Evolutionary conservation across 2,113 vertebrate genomes (phyloP).

Genomic region (Amazona guildingii): DNA sequence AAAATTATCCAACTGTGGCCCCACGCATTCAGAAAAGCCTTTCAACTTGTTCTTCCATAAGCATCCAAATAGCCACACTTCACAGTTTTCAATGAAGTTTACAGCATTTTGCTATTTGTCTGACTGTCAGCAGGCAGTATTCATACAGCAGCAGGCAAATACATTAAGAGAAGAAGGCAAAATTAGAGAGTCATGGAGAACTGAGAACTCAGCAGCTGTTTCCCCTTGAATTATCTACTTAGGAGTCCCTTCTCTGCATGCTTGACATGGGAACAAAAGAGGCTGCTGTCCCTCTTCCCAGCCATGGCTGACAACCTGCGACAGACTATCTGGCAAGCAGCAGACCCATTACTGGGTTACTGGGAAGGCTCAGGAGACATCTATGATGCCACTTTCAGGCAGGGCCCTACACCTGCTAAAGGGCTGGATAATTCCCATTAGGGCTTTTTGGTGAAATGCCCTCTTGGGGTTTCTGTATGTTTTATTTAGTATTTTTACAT

Average conservation of each 20-base stretch:
- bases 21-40: neutral
- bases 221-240: constrained; percentile 51
- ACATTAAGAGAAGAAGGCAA: neutral
- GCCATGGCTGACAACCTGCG: constrained; percentile 54
- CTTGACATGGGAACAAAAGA: constrained; percentile 55
- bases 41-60: neutral
- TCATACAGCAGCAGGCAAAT: constrained; percentile 30
- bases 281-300: constrained; percentile 34
- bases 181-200: constrained; percentile 37
- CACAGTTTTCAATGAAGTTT: neutral
- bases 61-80: neutral
- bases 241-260: constrained; percentile 25
- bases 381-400: constrained; percentile 38
- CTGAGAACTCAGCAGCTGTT: constrained; percentile 62
- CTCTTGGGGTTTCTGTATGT: constrained; percentile 45
- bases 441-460: neutral
- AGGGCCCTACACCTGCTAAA: constrained; percentile 38
- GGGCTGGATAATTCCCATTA: constrained; percentile 39
- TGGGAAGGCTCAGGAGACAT: constrained; percentile 51
- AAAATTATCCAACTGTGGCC: neutral
- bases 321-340: constrained; percentile 55
- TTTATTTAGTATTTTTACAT: constrained; percentile 42
- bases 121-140: neutral
- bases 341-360: constrained; percentile 35
- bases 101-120: neutral